Percentiles rank a stretch among this genome's conserved stretches.
Evolutionary conservation across 2,113 vertebrate species (phyloP).

Genomic region (Emydocephalus ijimae): DNA sequence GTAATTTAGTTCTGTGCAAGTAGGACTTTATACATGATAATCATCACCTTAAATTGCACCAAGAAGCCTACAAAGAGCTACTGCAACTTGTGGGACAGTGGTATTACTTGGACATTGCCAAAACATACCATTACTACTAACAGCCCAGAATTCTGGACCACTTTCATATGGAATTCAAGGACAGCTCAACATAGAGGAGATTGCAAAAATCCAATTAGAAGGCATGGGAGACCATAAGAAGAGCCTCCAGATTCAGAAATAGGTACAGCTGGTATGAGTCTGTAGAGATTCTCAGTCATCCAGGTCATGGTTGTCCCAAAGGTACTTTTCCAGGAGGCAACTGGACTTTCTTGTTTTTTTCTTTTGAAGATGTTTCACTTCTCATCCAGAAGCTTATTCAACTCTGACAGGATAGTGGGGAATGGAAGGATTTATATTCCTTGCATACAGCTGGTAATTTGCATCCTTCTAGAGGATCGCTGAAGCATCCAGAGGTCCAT

Average conservation of each 20-base stretch:
- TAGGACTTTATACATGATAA: not conserved
- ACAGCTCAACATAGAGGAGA: not conserved
- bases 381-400: too few relatives aligned
- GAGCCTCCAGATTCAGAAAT: not conserved
- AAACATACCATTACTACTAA: not conserved
- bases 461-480: too few relatives aligned
- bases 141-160: not conserved
- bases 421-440: too few relatives aligned
- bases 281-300: too few relatives aligned
- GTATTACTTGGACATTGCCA: not conserved
- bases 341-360: too few relatives aligned
- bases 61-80: not conserved
- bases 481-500: too few relatives aligned
- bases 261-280: not conserved
- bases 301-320: too few relatives aligned
- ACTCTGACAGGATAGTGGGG: too few relatives aligned
- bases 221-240: not conserved
- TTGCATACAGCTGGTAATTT: too few relatives aligned
- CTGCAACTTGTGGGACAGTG: not conserved
- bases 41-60: not conserved
- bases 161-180: not conserved
- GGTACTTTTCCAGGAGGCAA: too few relatives aligned
- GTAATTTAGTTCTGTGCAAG: not conserved
- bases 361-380: too few relatives aligned
- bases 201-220: not conserved